These are phyloP conservation scores for Crenichthys baileyi DNA, from an alignment of 2,797 vertebrate species.

Conservation along the genomic window DNA sequence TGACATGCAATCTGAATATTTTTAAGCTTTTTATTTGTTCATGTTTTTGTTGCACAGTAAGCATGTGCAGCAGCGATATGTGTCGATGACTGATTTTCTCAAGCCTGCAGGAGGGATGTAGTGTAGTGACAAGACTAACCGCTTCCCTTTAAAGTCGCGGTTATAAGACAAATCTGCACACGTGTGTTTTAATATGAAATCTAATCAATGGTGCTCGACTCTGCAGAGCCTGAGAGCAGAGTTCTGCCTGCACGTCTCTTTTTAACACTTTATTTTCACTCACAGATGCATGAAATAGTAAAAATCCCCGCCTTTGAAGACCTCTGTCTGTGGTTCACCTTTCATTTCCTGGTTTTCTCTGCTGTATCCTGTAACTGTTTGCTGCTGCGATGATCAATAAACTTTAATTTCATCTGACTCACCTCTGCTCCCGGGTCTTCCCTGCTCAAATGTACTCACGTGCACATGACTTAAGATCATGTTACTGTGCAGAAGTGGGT, in stretches of 20 bases:
- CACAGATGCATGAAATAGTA: slow-evolving; percentile 40
- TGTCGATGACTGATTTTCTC: slow-evolving; percentile 2
- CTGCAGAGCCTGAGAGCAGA: slow-evolving; percentile 24
- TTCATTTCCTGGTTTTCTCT: slow-evolving; percentile 14
- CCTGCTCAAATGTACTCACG: slow-evolving; percentile 4
- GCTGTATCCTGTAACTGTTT: slow-evolving; percentile 56
- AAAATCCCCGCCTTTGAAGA: neutral
- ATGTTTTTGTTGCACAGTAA: slow-evolving; percentile 5
- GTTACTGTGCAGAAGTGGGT: slow-evolving; percentile 22
- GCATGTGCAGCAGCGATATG: slow-evolving; percentile 15
- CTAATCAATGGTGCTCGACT: slow-evolving; percentile 44
- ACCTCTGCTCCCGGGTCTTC: slow-evolving; percentile 17
- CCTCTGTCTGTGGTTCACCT: neutral
- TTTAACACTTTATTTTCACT: slow-evolving; percentile 16
- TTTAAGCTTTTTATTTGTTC: slow-evolving; percentile 1
- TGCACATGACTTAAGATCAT: neutral
- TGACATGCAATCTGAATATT: neutral
- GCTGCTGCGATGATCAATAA: slow-evolving; percentile 68
- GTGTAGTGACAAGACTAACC: neutral
- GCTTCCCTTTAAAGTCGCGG: slow-evolving; percentile 9
- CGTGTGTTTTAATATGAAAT: slow-evolving; percentile 12
- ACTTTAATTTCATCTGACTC: slow-evolving; percentile 57
- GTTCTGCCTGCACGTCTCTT: slow-evolving; percentile 33
- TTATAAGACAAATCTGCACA: slow-evolving; percentile 12
- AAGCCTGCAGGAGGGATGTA: slow-evolving; percentile 11